Evolutionary conservation across 2,888 invertebrate species (phyloP), one percentile per base, ranked within the genome.

Genomic region (Opisthograptis luteolata): DNA sequence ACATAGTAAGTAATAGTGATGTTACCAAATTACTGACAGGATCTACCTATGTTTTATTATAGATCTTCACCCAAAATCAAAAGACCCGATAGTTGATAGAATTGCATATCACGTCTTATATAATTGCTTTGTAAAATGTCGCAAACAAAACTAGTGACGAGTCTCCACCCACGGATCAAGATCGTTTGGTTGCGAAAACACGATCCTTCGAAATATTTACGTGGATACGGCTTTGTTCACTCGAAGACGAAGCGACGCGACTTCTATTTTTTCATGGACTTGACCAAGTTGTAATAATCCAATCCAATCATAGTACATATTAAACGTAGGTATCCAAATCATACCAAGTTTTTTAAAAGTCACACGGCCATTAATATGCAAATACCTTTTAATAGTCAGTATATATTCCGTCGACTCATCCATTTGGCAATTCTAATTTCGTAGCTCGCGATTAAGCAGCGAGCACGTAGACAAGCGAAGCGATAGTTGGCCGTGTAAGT

Each of bases 401-500:
- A 22, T 30, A 36, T 13, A 41, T 50, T 44, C 44, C 17, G 37
- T 22, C 40, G 24, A 44, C 44, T 50, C 44, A 40, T 40, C 44
- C 44, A 41, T 52, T 52, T 42, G 46, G 42, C 37, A 51, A 51
- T 51, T 37, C 27, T 31, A 46, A 41, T 51, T 40, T 45, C 45
- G 45, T 51, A 32, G 51, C 39, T 34, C 34, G 25, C 44, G 56
- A 66, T 70, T 68, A 55, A 64, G 71, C 63, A 58, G 47, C 62
- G 59, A 67, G 71, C 76, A 78, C 74, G 74, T 81, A 70, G 66
- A 60, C 62, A 50, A 68, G 64, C 67, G 68, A 55, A 61, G 68
- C 71, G 76, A 76, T 78, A 74, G 71, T 53, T 75, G 40, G 70
- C 74, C 75, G 76, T 73, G 74, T n/a, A n/a, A n/a, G n/a, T 80